These are phyloP conservation scores for Leucophenga varia DNA, from an alignment of 1,140 invertebrate species.

Conservation along the genomic window DNA sequence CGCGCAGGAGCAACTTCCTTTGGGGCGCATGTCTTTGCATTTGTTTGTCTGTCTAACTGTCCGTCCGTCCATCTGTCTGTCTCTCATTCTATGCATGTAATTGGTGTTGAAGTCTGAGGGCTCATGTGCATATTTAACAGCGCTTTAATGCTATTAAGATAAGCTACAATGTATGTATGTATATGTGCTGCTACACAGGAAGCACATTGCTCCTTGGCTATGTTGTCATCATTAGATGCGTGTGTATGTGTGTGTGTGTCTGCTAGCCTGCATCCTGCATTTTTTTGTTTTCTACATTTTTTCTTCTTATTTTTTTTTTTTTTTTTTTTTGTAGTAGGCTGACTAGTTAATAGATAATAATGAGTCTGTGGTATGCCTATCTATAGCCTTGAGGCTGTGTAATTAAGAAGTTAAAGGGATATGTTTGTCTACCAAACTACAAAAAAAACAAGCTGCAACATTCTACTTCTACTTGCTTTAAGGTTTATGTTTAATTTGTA, in stretches of 20 bases:
- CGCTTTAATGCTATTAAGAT: slow-evolving; percentile 3
- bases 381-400: slow-evolving; percentile 43
- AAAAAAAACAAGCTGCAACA: neutral
- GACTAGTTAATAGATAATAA: slow-evolving; percentile 51
- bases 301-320: no score
- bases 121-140: slow-evolving; percentile 28
- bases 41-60: slow-evolving; percentile 24
- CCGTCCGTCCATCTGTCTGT: no score
- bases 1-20: no score
- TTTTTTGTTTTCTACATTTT: no score
- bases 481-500: no score
- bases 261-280: no score
- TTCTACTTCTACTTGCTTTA: no score
- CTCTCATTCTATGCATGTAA: slow-evolving; percentile 49
- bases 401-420: slow-evolving; percentile 50
- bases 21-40: no score
- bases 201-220: no score
- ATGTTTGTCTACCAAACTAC: slow-evolving; percentile 10
- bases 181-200: no score
- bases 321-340: slow-evolving; percentile 21
- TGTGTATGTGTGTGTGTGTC: slow-evolving; percentile 20
- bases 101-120: slow-evolving; percentile 22
- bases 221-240: slow-evolving; percentile 8
- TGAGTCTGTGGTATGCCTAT: slow-evolving; percentile 18
- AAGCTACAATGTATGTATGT: neutral